A percentile compares a stretch with the other conserved stretches of the same genome.
phyloP scores from a whole-genome alignment of 1,140 invertebrate genomes.

The silkworm (Bombyx mori) region ASM3026992v2 NC_085110.1:6858501-6859000 shows the following conservation, averaged over 20 bases:
- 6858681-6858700: slow-evolving; percentile 69
- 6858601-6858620: slow-evolving; percentile 64
- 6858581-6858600: slow-evolving; percentile 60
- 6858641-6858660: slow-evolving; percentile 67
- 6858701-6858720: slow-evolving; percentile 63
- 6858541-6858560: slow-evolving; percentile 36
- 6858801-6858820: slow-evolving; percentile 67
- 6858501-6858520: slow-evolving; percentile 64
- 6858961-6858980: slow-evolving; percentile 58
- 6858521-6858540: slow-evolving; percentile 51
- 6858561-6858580: slow-evolving; percentile 41
- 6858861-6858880: slow-evolving; percentile 66
- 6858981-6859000: slow-evolving; percentile 67
- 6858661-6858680: slow-evolving; percentile 68
- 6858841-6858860: slow-evolving; percentile 61
- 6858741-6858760: slow-evolving; percentile 58
- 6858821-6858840: slow-evolving; percentile 66
- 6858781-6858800: slow-evolving; percentile 64
- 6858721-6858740: slow-evolving; percentile 57
- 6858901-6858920: slow-evolving; percentile 91
- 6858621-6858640: slow-evolving; percentile 68
- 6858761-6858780: slow-evolving; percentile 68
- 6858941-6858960: slow-evolving; percentile 75
- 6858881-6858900: slow-evolving; percentile 90
- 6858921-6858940: slow-evolving; percentile 77